Evolutionary conservation across 2,113 vertebrate species (phyloP), one percentile per base, ranked within the genome.

Genomic region (Engystomops pustulosus): DNA sequence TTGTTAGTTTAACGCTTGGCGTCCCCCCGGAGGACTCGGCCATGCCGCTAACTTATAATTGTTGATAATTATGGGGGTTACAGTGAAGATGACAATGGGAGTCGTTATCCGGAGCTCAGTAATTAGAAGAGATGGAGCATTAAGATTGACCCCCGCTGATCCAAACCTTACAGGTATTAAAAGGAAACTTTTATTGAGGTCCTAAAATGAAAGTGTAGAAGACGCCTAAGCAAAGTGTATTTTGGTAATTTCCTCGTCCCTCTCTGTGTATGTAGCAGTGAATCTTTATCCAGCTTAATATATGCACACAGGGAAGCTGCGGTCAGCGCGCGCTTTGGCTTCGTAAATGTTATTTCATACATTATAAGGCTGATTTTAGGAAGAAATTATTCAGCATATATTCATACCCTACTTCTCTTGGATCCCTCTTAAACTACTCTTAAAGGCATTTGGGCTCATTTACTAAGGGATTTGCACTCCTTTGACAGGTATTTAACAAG

Each of bases 41-140:
- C 70, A 25, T 47, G 23, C 44, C 10, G 6, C 41, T 49, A 49
- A 27, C 44, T 74, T 27, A 30, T 27, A 74, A 30, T 49, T 49
- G 71, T 30, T 30, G 25, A 49, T 74, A 74, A 74, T 49, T 74
- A 74, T 27, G 68, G 69, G 69, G 41, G 69, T 45, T 25, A 47
- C 12, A 4, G n/a, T 25, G 12, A 23, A 25, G 2, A 65, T 45
- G n/a, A 45, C 69, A 47, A 72, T 72, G 38, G 4, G 23, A 25
- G 41, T 25, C 25, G 41, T 11, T 49, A 30, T 74, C 17, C 12
- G 8, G 18, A 30, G 25, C 25, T 17, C 12, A 5, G 41, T 49
- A 49, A 74, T 74, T 49, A 49, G 25, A 49, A 30, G 25, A 49
- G 45, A 49, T 30, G 23, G 44, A 49, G 23, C 44, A 74, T 49